Conservation (phyloP, 64 coral and sea anemone genomes). For the Pachyseris speciosa region DNA sequence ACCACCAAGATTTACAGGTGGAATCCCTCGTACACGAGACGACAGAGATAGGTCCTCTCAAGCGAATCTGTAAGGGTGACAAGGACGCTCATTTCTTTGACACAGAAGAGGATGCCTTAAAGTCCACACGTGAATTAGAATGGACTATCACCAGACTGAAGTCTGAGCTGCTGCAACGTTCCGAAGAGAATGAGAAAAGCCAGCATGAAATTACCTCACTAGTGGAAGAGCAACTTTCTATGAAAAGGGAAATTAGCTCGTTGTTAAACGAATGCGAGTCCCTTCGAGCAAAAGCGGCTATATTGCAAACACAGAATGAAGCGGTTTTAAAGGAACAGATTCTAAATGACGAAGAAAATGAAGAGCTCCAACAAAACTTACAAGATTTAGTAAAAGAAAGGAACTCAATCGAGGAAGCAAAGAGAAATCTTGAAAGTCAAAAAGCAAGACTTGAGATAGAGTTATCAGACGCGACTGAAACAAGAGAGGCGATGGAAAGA, state of each 20-base stretch:
- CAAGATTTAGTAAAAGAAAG: slow-evolving; percentile 21
- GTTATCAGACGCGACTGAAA: slow-evolving; percentile 82
- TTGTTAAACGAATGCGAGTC: slow-evolving; percentile 36
- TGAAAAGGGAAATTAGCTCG: slow-evolving; percentile 35
- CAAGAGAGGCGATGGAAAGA: slow-evolving; percentile 65
- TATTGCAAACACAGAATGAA: slow-evolving; percentile 63
- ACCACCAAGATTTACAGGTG: not conserved
- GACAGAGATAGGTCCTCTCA: not conserved
- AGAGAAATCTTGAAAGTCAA: slow-evolving; percentile 62
- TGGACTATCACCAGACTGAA: slow-evolving; percentile 27
- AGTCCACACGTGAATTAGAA: slow-evolving; percentile 17
- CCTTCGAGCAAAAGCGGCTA: slow-evolving; percentile 9
- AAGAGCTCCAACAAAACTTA: slow-evolving; percentile 47
- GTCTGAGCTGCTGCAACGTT: slow-evolving; percentile 7
- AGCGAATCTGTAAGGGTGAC: not conserved
- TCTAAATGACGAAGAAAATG: slow-evolving; percentile 39
- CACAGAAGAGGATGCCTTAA: not conserved
- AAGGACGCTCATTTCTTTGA: not conserved
- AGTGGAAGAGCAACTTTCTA: slow-evolving; percentile 3
- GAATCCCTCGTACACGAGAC: not conserved
- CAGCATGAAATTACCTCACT: slow-evolving; percentile 28
- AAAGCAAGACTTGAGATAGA: slow-evolving; percentile 85
- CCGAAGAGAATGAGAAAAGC: slow-evolving; percentile 3
- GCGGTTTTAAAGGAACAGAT: slow-evolving; percentile 45
- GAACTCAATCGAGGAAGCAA: slow-evolving; percentile 45